Evolutionary conservation across 2,888 invertebrate species (phyloP).

Genomic region (Norana najaformis): DNA sequence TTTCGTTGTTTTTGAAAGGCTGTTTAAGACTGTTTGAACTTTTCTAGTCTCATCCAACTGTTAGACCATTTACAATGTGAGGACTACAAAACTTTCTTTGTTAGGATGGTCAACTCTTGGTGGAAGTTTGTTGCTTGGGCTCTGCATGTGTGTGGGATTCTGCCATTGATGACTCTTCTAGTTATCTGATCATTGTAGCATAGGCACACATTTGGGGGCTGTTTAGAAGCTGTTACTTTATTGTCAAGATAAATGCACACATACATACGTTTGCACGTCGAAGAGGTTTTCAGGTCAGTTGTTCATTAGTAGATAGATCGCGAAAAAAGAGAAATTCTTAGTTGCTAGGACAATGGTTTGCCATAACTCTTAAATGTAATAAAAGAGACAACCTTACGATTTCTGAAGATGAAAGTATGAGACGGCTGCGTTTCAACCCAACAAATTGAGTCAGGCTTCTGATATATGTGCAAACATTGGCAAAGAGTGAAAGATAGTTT

Average conservation of each 20-base stretch:
- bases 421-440: not conserved
- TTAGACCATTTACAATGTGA: not conserved
- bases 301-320: not conserved
- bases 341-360: not conserved
- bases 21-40: not conserved
- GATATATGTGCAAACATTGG: constrained; percentile 2
- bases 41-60: not conserved
- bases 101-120: too few relatives aligned
- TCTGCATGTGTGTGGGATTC: not conserved
- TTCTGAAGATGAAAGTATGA: not conserved
- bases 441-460: not conserved
- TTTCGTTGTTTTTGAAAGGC: not conserved
- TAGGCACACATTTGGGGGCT: too few relatives aligned
- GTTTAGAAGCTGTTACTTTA: too few relatives aligned
- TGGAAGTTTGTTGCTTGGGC: too few relatives aligned
- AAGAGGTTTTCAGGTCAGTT: not conserved
- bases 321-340: not conserved
- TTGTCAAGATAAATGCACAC: too few relatives aligned
- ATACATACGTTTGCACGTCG: too few relatives aligned
- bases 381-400: not conserved
- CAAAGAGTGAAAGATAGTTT: not conserved
- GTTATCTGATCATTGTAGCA: too few relatives aligned
- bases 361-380: not conserved
- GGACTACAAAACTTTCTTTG: not conserved
- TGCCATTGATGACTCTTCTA: too few relatives aligned